phyloP scores from a whole-genome alignment of 2,888 invertebrate species.

The Rhingia rostrata region DNA sequence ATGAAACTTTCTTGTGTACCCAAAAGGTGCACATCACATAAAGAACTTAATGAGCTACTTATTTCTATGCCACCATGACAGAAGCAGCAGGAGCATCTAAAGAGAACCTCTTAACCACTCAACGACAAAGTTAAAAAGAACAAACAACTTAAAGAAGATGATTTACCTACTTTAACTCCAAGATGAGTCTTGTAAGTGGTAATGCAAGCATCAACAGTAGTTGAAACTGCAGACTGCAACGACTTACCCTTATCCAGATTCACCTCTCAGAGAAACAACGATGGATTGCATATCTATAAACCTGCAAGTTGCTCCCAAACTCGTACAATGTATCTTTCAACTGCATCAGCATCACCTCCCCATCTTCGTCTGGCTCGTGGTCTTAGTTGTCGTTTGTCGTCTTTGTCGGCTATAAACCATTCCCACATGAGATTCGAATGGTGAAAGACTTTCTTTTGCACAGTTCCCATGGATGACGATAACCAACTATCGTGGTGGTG shows the following conservation, averaged over 20 bases:
- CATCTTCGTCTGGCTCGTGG: conserved; percentile 15
- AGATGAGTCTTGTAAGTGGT: conserved; percentile 60
- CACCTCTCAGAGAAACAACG: conserved; percentile 49
- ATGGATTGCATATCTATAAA: conserved; percentile 48
- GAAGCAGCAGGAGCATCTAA: conserved; percentile 9
- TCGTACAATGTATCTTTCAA: conserved; percentile 48
- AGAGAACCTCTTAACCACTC: conserved; percentile 36
- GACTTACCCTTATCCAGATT: conserved; percentile 73
- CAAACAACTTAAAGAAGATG: conserved; percentile 68
- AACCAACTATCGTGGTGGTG: conserved; percentile 28
- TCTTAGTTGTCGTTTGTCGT: conserved; percentile 9
- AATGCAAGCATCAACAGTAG: conserved; percentile 64
- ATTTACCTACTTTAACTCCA: conserved; percentile 68
- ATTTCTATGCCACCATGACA: conserved; percentile 48
- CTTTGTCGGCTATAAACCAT: conserved; percentile 66
- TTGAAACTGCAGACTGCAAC: conserved; percentile 34
- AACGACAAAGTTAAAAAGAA: conserved; percentile 53
- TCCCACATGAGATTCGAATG: conserved; percentile 59
- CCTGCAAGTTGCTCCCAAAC: conserved; percentile 61
- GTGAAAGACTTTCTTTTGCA: conserved; percentile 74
- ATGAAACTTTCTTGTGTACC: conserved; percentile 66
- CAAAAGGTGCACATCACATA: conserved; percentile 56
- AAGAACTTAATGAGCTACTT: conserved; percentile 71
- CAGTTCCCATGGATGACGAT: conserved; percentile 72
- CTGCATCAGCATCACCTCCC: conserved; percentile 24